Evolutionary conservation across 92 coral and sea anemone species (phyloP).

Genomic region (Nematostella vectensis): DNA sequence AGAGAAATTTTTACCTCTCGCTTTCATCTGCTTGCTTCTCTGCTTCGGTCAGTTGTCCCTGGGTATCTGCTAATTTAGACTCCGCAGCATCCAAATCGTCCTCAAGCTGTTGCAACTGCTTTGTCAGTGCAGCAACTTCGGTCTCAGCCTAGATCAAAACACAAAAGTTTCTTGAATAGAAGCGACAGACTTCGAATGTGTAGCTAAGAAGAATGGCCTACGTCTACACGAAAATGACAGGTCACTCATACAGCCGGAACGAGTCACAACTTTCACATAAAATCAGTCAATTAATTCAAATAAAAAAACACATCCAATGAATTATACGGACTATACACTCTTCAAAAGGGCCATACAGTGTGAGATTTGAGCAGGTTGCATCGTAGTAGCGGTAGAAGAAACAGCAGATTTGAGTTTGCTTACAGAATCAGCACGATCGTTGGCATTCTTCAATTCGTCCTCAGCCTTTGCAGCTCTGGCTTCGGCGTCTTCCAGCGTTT

Average conservation of each 20-base stretch:
- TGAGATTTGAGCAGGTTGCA: too few relatives aligned
- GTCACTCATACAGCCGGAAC: neutral
- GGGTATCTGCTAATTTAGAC: conserved; percentile 74
- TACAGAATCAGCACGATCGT: conserved; percentile 63
- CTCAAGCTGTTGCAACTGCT: conserved; percentile 83
- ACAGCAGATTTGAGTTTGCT: conserved; percentile 9
- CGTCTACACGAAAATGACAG: neutral
- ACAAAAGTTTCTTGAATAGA: too few relatives aligned
- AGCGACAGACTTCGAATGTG: too few relatives aligned
- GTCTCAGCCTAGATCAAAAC: conserved; percentile 80
- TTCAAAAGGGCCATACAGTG: neutral
- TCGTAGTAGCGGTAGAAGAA: too few relatives aligned
- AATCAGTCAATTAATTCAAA: neutral
- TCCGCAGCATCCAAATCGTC: conserved; percentile 95
- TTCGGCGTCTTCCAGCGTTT: conserved; percentile 73
- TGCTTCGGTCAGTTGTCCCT: conserved; percentile 58
- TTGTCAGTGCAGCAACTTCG: conserved; percentile 78
- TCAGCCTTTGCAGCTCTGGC: conserved; percentile 71
- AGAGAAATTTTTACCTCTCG: too few relatives aligned
- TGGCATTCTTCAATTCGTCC: conserved; percentile 57
- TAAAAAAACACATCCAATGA: too few relatives aligned
- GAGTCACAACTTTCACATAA: neutral
- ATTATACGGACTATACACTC: too few relatives aligned
- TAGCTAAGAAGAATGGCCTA: too few relatives aligned
- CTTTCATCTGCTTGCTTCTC: conserved; percentile 98